Conservation (phyloP, 2,888 invertebrate species). For the Philopedon plagiatum region DNA sequence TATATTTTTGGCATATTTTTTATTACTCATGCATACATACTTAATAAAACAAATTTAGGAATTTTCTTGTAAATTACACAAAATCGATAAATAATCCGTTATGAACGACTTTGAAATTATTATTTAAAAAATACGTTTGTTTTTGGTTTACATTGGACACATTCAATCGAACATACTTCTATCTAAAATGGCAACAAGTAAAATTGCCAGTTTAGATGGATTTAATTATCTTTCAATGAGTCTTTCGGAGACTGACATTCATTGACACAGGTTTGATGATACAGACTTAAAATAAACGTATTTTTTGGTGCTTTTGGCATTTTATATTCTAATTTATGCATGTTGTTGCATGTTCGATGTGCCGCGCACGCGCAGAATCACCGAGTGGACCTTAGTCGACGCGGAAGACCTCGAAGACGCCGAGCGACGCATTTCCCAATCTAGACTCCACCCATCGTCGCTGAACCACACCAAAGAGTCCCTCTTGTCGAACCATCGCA, state of each 20-base stretch:
- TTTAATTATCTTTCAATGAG: too few species aligned
- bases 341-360: constrained; percentile 59
- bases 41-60: too few species aligned
- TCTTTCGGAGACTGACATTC: background rate
- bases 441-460: constrained; percentile 12
- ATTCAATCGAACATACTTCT: too few species aligned
- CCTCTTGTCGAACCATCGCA: constrained; percentile 30
- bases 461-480: constrained; percentile 37
- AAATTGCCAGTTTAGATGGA: too few species aligned
- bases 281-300: background rate
- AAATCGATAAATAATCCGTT: too few species aligned
- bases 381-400: constrained; percentile 65
- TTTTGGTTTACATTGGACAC: too few species aligned
- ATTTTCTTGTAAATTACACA: too few species aligned
- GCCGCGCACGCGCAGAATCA: constrained; percentile 60
- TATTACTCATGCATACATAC: too few species aligned
- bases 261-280: background rate
- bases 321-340: constrained; percentile 50
- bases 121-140: background rate
- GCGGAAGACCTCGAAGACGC: constrained; percentile 58
- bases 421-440: constrained; percentile 26
- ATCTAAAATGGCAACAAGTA: too few species aligned
- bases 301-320: constrained; percentile 5
- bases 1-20: too few species aligned
- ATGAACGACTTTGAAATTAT: too few species aligned